Evolutionary conservation across 2,797 vertebrate species (phyloP).

Genomic region (Podarcis lilfordi): DNA sequence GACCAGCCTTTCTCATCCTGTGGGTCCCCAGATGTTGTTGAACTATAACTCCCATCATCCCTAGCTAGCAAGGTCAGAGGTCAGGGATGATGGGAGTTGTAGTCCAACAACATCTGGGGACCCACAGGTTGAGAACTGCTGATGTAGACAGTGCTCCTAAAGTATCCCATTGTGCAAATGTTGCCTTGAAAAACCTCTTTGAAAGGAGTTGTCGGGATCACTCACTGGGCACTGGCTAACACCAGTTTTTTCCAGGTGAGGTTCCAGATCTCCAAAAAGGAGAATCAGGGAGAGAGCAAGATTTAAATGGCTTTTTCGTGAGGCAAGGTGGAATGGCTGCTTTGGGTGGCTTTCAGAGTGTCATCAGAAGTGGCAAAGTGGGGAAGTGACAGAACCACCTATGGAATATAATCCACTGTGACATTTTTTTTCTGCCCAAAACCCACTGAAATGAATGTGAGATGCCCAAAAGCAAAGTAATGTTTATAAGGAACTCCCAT

Average conservation of each 20-base stretch:
- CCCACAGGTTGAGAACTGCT: no score
- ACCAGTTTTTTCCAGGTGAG: not conserved
- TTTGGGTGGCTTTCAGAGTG: not conserved
- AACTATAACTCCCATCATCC: no score
- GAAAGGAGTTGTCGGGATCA: not conserved
- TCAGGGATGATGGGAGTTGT: no score
- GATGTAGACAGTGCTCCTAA: not conserved
- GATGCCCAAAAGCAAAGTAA: not conserved
- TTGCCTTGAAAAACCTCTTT: not conserved
- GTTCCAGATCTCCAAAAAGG: not conserved
- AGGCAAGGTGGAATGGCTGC: not conserved
- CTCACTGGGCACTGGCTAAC: not conserved
- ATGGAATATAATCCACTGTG: not conserved
- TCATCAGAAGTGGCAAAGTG: not conserved
- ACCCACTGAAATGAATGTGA: not conserved
- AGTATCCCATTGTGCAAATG: not conserved
- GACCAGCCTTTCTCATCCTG: no score
- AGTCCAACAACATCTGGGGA: no score
- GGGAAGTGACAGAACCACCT: not conserved
- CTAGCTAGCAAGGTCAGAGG: no score
- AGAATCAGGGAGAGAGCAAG: not conserved
- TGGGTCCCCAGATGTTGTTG: no score
- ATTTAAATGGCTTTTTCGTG: not conserved
- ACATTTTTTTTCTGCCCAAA: not conserved
- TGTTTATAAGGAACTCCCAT: not conserved